Percentiles rank a stretch among this genome's conserved stretches.
These are phyloP conservation scores for Nebria brevicollis DNA, from an alignment of 2,888 invertebrate genomes.

Conservation along the genomic window DNA sequence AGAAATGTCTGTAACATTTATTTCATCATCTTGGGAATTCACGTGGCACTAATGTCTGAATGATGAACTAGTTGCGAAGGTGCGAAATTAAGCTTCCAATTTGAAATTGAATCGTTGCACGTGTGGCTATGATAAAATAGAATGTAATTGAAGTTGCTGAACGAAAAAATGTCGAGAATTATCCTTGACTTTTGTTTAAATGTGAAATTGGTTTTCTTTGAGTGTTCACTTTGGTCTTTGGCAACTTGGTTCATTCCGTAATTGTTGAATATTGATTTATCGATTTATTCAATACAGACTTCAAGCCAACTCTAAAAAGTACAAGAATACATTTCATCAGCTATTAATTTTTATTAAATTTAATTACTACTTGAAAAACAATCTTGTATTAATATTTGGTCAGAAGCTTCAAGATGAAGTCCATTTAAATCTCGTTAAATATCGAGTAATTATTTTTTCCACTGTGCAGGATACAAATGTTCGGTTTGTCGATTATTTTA, in stretches of 20 bases:
- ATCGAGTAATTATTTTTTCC: neutral
- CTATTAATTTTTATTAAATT: too few species aligned
- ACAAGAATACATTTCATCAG: too few species aligned
- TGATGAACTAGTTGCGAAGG: neutral
- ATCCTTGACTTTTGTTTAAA: neutral
- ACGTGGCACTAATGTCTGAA: neutral
- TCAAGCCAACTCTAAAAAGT: neutral
- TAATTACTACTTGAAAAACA: conserved; percentile 5
- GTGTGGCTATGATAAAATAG: neutral
- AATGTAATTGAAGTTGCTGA: neutral
- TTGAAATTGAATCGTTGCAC: neutral
- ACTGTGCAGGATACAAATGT: neutral
- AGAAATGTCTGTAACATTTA: too few species aligned
- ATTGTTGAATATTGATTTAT: neutral
- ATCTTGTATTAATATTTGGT: neutral
- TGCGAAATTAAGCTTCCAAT: neutral
- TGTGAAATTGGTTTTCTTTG: neutral
- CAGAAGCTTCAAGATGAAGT: conserved; percentile 2
- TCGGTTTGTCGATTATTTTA: neutral
- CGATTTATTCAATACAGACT: neutral
- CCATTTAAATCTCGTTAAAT: conserved; percentile 37
- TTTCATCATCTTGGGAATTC: neutral
- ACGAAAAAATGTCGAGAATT: neutral
- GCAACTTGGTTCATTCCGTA: neutral
- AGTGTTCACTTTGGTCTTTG: neutral